Evolutionary conservation across 2,888 invertebrate genomes (phyloP).

Genomic region (Brenthis hecate): DNA sequence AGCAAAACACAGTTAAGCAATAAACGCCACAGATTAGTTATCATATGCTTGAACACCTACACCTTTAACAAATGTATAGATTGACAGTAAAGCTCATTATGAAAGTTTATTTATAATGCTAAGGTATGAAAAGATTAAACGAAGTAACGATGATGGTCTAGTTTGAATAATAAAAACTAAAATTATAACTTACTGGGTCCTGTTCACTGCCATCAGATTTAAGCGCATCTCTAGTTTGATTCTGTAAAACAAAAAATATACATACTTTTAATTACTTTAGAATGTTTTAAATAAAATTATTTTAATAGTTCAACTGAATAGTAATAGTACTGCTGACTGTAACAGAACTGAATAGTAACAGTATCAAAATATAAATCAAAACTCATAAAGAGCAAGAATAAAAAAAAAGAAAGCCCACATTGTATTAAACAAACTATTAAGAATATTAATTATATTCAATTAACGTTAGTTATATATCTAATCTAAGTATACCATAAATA

Average conservation of each 20-base stretch:
- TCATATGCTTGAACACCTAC: neutral
- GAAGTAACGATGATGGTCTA: too few relatives aligned
- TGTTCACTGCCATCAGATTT: constrained; percentile 89
- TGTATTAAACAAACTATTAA: too few relatives aligned
- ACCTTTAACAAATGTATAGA: neutral
- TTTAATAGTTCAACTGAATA: too few relatives aligned
- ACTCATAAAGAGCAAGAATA: too few relatives aligned
- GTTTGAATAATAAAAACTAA: constrained; percentile 8
- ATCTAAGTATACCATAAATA: too few relatives aligned
- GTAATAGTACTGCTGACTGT: too few relatives aligned
- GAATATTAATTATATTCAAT: too few relatives aligned
- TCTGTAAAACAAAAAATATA: constrained; percentile 57
- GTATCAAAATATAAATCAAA: too few relatives aligned
- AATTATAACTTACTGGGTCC: constrained; percentile 85
- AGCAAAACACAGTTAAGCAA: constrained; percentile 4
- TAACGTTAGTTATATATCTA: too few relatives aligned
- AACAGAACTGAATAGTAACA: too few relatives aligned
- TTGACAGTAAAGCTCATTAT: neutral
- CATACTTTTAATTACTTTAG: neutral
- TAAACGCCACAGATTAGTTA: neutral
- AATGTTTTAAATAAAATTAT: too few relatives aligned
- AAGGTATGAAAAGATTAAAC: neutral
- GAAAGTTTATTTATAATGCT: neutral
- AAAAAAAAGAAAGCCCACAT: too few relatives aligned
- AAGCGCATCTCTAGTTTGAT: constrained; percentile 87